Base-by-base conservation (phyloP, 2,113 vertebrate species). In the Notarius lentiginosus region DNA sequence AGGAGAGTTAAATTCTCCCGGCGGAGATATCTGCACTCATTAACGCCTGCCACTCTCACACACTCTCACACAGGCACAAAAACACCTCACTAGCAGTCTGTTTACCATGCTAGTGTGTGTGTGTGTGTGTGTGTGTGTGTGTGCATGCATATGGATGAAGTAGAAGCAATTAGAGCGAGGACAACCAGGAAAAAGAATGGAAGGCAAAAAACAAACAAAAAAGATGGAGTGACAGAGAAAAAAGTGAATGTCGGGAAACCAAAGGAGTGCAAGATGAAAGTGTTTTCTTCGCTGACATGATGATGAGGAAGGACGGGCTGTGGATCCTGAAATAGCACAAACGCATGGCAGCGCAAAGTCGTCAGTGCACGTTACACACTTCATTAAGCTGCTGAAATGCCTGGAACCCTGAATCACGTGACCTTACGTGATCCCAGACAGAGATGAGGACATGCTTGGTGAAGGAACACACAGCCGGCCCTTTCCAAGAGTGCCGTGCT, bases 321-420 rank as follows among this genome's bases (percentile, higher is more conserved):
- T 4, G 20, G 58, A 85, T 89, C 20, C 51, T 20, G 73, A 63
- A 76, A 85, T 53, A 85, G 56, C 58, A 20, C 70, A 24, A 47
- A 75, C 20, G 20, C 49, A 53, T 12, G 55, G 14, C 11, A 27
- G 68, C 49, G 51, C 22, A n/a, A 83, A 85, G 72, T 84, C 61
- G 82, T 83, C 73, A 1, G 70, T 34, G 63, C 47, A 30, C 82
- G 24, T 49, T 84, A 18, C 76, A 89, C 77, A 76, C 77, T 77
- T 80, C 82, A 84, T 89, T 89, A 85, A 80, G 12, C 68, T 77
- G 56, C 80, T 65, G 75, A 87, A 84, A 87, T 82, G 70, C 66
- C 85, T 55, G 55, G 47, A 79, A 15, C n/a, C 7, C 24, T 55
- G 83, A 56, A 76, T 55, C 58, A 75, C 82, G 68, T 56, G 84